Base-by-base conservation (phyloP, 1,140 invertebrate genomes). In the Pectinophora gossypiella region DNA sequence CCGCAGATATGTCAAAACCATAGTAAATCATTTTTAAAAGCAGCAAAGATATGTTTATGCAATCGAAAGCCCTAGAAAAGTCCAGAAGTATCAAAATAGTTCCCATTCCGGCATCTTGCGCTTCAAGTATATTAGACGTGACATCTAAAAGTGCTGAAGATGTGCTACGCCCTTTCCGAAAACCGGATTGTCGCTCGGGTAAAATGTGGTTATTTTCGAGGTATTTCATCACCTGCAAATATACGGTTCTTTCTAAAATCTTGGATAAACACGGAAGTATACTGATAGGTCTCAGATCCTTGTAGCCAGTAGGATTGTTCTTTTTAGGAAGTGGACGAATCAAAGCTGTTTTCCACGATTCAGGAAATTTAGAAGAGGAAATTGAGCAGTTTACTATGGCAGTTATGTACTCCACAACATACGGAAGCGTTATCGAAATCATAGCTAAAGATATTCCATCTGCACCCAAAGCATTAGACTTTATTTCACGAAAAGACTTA, bases 1-100 rank as follows among this genome's bases (percentile, higher is more conserved):
- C 42, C 2, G 20, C n/a, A 9, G 35, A 13, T 38, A 38, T n/a
- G 13, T 38, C 35, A 38, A 38, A 38, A 4, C 35, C 35, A 38
- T 38, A 38, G n/a, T 38, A 38, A 6, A 13, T 3, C 13, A 38
- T 6, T 19, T 44, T 44, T 3, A 16, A 21, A 19, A 19, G 9
- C n/a, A 19, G 19, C 42, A 44, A 21, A 4, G 42, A 19, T 21
- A 44, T 19, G n/a, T 10, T 44, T 5, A 21, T 44, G 12, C 47
- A 35, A 19, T 48, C 47, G 19, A 48, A 48, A 1, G 47, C 47
- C 1, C 47, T 15, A 9, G 18, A 10, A 19, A 44, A 44, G n/a
- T 19, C 18, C n/a, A 44, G 19, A 4, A 44, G 42, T 6, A 44
- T n/a, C 35, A 38, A 19, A 19, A 19, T 19, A 3, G 18, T 19